Base-by-base conservation (phyloP, 2,797 vertebrate genomes). In the Sebastes trivittatus region DNA sequence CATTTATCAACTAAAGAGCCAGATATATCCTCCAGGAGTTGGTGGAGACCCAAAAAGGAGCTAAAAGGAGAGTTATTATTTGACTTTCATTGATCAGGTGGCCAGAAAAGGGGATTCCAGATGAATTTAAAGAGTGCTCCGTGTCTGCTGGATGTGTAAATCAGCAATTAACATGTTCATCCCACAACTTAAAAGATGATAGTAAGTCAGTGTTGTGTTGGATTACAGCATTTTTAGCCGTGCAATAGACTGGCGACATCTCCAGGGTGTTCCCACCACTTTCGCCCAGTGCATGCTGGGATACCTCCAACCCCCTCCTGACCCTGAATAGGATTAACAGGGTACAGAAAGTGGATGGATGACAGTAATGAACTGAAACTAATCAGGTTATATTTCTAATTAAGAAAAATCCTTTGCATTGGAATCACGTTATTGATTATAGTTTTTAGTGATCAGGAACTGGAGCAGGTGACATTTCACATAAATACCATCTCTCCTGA, bases 381-480 rank as follows among this genome's bases (percentile, higher is more conserved):
- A 69, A 82, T 76, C 18, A 52, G 22, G 30, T 27, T 58, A 34
- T 38, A 62, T 73, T 69, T 66, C 46, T 5, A 67, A 73, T 82
- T 38, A 34, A 52, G 55, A 82, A 52, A 42, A 42, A 68, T 7
- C 22, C 6, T 3, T 18, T 46, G 22, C 54, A 55, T 55, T 16
- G 1, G 20, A 20, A 20, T 29, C 9, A 2, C 4, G 5, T 56
- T 23, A 74, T 46, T 56, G 46, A 76, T 76, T 64, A n/a, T 5
- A n/a, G n/a, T 64, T 58, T 65, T 23, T 16, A 64, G 29, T 34
- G 30, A 67, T 73, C 49, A 14, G 6, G 13, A 63, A 79, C 18
- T n/a, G 56, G 14, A 59, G 29, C 70, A 62, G 56, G 42, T 82
- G 46, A 66, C 73, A 78, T 73, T 72, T 76, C 23, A n/a, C 10